Percentiles rank a stretch among this genome's conserved stretches.
Evolutionary conservation across 1,140 invertebrate species (phyloP).

Genomic region (Trachelipus rathkii): DNA sequence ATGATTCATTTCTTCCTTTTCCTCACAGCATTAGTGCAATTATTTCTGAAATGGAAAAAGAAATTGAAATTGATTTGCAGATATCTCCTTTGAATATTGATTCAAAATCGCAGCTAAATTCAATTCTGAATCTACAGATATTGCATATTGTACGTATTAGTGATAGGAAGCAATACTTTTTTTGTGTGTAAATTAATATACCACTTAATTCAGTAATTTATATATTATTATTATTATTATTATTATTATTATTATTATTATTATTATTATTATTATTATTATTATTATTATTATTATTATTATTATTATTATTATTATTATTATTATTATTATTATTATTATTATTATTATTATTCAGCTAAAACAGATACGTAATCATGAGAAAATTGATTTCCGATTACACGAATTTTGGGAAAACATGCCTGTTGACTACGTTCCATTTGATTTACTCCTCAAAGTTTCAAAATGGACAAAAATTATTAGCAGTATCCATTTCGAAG

Average conservation of each 20-base stretch:
- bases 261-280: background rate
- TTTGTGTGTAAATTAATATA: no score
- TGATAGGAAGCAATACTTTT: no score
- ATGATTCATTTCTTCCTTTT: background rate
- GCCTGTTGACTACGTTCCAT: slow-evolving; percentile 29
- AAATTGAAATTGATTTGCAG: background rate
- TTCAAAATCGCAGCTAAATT: background rate
- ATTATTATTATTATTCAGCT: slow-evolving; percentile 12
- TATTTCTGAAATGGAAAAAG: background rate
- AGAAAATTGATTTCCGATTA: slow-evolving; percentile 25
- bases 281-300: no score
- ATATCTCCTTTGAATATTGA: background rate
- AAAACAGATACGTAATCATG: slow-evolving; percentile 27
- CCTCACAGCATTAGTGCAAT: background rate
- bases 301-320: no score
- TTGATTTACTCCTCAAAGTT: slow-evolving; percentile 36
- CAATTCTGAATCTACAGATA: background rate
- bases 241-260: no score
- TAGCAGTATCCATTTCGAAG: slow-evolving; percentile 26
- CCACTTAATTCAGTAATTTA: no score
- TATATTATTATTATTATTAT: no score
- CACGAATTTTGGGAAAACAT: slow-evolving; percentile 39
- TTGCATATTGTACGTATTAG: background rate
- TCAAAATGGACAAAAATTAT: slow-evolving; percentile 39
- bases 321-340: no score